Evolutionary conservation across 2,113 vertebrate genomes (phyloP), one percentile per base, ranked within the genome.

Genomic region (Ctenodactylus gundi): DNA sequence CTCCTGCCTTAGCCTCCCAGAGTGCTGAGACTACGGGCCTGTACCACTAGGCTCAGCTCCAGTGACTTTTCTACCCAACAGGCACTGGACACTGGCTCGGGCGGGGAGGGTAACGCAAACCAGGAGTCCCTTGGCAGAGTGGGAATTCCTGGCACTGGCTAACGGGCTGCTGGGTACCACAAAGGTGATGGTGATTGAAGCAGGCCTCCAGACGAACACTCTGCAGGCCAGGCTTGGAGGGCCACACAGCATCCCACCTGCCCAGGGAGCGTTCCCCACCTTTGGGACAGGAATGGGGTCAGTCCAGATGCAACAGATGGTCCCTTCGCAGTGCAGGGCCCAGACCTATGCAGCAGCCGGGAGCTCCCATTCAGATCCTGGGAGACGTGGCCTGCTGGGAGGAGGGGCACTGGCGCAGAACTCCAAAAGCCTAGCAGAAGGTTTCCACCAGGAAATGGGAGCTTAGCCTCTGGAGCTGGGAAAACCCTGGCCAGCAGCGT

Each of bases 401-500:
- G 27, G 57, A 27, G 62, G 14, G 39, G 34, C 12, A 46, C 39
- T 78, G 46, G 17, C 49, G 51, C 55, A 27, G 6, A 31, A 12
- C 39, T 57, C 41, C 39, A 55, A 21, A 86, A 83, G 31, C 75
- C n/a, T 27, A 49, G 36, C 41, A n/a, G 64, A 23, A 17, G 8
- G 39, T 55, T 90, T 84, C 90, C 73, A 57, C 49, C 68, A 8
- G 78, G 94, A 95, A 96, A 64, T 12, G 4, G 62, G 39, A 57
- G 9, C 60, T 90, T 23, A 80, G 67, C 17, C 41, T 83, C 84
- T 49, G 3, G 10, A 57, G 60, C 92, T 96, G 97, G 97, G 96
- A 97, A 97, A 97, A 65, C 91, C 97, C 97, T 76, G 55, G 60
- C 87, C 2, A 3, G 70, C 73, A 25, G 53, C 13, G 58, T 93